Base-by-base conservation (phyloP, 2,888 invertebrate genomes). In the Rhamnusium bicolor region DNA sequence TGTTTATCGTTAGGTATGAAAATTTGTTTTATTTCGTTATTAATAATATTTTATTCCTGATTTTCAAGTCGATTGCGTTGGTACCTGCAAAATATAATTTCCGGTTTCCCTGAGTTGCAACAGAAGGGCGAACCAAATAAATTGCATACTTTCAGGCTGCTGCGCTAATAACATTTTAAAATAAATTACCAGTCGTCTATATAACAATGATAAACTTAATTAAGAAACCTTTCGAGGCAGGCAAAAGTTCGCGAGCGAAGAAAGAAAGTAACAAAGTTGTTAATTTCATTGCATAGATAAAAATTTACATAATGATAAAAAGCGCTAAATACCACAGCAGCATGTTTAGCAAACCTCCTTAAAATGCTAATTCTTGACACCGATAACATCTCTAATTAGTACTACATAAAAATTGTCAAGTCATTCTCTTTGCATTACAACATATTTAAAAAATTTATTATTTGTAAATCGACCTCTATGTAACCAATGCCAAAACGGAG, bases 221-320 rank as follows among this genome's bases (percentile, higher is more conserved):
- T 79, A 79, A 79, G 72, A 74, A 70, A 72, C 71, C 68, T 72
- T 56, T 62, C 60, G 54, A 19, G 72, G 63, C 29, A 18, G 40
- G 62, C 18, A 51, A 63, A 71, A 71, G 32, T 71, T 56, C 24
- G 63, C 19, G 47, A 40, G 51, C 29, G 65, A 51, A 63, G 60
- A 56, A 63, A 29, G 46, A 68, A 63, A 54, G 66, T 68, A 77
- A 74, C 70, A 72, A 66, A 77, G 79, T 79, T 79, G 74, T 77
- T 79, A 78, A 78, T 77, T 80, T 75, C 68, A 71, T 71, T 71
- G 74, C 72, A 54, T 77, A 80, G 79, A 78, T 80, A 77, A 78
- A 78, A 80, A 80, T 79, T 78, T 78, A 73, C 80, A 79, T 79
- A 73, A 73, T 76, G 78, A 78, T 78, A 79, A 77, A 78, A 77